Percentiles rank a stretch among this genome's conserved stretches.
phyloP scores from a whole-genome alignment of 2,888 invertebrate species.

The Tolmerus cingulatus region DNA sequence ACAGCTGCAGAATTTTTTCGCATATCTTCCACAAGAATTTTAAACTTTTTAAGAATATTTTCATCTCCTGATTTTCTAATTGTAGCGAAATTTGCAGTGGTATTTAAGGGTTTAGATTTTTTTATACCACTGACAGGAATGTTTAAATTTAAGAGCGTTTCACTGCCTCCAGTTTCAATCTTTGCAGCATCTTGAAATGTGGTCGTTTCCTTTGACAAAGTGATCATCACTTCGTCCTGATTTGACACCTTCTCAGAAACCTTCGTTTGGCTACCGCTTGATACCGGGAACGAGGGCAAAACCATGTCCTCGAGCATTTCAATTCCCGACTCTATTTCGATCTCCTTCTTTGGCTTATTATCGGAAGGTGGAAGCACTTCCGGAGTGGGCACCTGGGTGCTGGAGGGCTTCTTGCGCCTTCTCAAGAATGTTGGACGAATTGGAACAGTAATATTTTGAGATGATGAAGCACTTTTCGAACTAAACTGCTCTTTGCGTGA shows the following conservation, averaged over 20 bases:
- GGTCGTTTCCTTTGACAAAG: not conserved
- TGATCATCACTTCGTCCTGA: not conserved
- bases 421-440: not conserved
- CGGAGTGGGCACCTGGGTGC: not conserved
- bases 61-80: not conserved
- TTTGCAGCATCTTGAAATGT: not conserved
- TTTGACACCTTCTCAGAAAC: not conserved
- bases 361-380: not conserved
- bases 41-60: not conserved
- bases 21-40: not conserved
- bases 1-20: slow-evolving; percentile 16
- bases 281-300: not conserved
- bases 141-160: not conserved
- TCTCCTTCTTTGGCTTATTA: slow-evolving; percentile 56
- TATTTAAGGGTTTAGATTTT: not conserved
- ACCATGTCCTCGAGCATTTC: slow-evolving; percentile 63
- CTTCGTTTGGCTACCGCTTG: not conserved
- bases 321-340: slow-evolving; percentile 61
- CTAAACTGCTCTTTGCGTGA: not conserved
- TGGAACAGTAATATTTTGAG: not conserved
- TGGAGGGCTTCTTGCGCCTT: not conserved
- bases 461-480: not conserved
- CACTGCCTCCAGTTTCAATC: not conserved
- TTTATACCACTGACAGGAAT: not conserved
- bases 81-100: not conserved